Conservation (phyloP, 2,797 vertebrate genomes). For the Hafferia zeledoni region DNA sequence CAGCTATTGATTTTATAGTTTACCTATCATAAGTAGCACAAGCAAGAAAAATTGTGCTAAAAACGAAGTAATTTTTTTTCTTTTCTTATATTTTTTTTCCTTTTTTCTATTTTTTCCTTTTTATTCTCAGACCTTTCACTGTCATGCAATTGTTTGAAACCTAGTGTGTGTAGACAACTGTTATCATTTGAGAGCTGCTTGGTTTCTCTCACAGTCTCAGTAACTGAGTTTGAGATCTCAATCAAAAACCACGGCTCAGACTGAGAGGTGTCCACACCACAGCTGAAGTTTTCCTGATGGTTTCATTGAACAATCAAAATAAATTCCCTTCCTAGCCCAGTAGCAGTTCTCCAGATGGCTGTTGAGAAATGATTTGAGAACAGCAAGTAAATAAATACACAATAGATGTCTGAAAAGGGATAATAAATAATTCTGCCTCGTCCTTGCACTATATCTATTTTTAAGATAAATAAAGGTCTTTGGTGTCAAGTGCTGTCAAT, state of each 20-base stretch:
- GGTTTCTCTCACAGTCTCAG: neutral
- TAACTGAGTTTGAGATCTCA: neutral
- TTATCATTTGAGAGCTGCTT: neutral
- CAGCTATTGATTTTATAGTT: neutral
- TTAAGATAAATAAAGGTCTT: constrained; percentile 9
- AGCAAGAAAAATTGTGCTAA: neutral
- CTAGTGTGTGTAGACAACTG: neutral
- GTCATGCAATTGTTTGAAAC: neutral
- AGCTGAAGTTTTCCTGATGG: neutral
- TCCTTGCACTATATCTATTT: neutral
- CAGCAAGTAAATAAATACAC: neutral
- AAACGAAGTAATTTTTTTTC: fast-evolving
- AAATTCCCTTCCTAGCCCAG: neutral
- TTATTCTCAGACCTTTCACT: neutral
- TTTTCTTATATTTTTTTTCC: fast-evolving
- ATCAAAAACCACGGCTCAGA: neutral
- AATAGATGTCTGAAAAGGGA: neutral
- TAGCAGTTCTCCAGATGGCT: neutral
- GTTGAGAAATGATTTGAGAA: neutral
- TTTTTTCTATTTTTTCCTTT: neutral
- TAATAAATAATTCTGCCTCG: constrained; percentile 9
- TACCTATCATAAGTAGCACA: neutral
- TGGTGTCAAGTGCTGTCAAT: constrained; percentile 1
- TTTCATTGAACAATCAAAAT: neutral
- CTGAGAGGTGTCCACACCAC: neutral